Base-by-base conservation (phyloP, 2,113 vertebrate genomes). In the Passer montanus region DNA sequence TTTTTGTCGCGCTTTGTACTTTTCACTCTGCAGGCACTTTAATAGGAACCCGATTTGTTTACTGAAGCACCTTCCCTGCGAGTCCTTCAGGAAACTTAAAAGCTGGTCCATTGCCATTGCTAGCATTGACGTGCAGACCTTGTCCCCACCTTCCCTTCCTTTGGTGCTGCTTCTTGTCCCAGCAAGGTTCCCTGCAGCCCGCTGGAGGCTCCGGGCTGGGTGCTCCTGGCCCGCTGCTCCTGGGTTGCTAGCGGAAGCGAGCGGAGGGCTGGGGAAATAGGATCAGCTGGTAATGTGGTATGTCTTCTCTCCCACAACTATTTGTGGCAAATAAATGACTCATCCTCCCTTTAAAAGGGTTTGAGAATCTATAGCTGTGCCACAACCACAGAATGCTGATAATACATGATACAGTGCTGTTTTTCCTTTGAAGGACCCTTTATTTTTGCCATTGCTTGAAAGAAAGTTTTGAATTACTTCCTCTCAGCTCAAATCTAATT, bases 201-300 rank as follows among this genome's bases (percentile, higher is more conserved):
- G 21, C 3, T 1, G 6, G 5, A 41, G 68, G 59, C 14, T 49
- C 55, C 0, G 0, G 63, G 39, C 73, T 22, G 80, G 58, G 9
- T 5, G 68, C 63, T 69, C 20, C 53, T 3, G 52, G 15, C 49
- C 70, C 26, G 47, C 52, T 13, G 84, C 82, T 82, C 52, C 82
- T 13, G 93, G n/a, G 89, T 94, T 76, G 86, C 87, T 44, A 68
- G 72, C 15, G 59, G 95, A 97, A 97, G 90, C 44, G 10, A 44
- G 81, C 90, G 94, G 97, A 90, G 60, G 52, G 94, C 98, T 95
- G 98, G 98, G 97, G 98, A 98, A 97, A 98, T 98, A 94, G 98
- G 98, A 98, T 98, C 98, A 98, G 98, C 98, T 99, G 98, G 98
- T 98, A 96, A 98, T 97, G 98, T 98, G 98, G 98, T 99, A 97